Percentiles rank a stretch among this genome's conserved stretches.
Evolutionary conservation across 2,113 vertebrate species (phyloP).

Genomic region (Centropus bengalensis): DNA sequence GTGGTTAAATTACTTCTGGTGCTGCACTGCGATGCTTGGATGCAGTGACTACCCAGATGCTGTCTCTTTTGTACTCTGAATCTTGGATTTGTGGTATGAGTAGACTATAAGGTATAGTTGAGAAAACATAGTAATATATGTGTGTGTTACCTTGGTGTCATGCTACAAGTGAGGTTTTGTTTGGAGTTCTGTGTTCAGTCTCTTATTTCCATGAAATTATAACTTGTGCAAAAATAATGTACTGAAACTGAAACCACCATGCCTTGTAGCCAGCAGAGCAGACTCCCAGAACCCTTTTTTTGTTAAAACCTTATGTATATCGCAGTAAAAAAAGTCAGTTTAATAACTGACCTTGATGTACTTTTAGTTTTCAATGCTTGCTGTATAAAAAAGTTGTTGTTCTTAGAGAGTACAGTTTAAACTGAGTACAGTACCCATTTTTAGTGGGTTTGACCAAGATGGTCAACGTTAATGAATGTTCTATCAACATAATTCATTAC

Average conservation of each 20-base stretch:
- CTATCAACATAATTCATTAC: background rate
- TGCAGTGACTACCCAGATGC: background rate
- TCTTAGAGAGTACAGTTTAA: background rate
- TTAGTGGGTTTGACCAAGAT: background rate
- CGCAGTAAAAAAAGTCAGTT: accelerated
- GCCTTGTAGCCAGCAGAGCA: background rate
- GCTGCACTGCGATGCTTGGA: background rate
- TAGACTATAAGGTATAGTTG: background rate
- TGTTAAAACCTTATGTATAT: background rate
- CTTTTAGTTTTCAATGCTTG: background rate
- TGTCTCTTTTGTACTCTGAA: background rate
- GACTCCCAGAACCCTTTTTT: background rate
- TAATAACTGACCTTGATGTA: background rate
- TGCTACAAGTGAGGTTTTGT: background rate
- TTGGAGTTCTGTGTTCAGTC: background rate
- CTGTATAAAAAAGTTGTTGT: background rate
- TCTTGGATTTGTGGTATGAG: background rate
- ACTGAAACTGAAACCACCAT: background rate
- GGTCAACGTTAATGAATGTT: background rate
- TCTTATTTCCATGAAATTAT: background rate
- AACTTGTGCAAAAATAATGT: background rate
- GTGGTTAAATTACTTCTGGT: constrained; percentile 17
- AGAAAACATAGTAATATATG: background rate
- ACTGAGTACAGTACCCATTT: background rate
- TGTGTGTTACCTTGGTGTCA: background rate